These are phyloP conservation scores for Caenorhabditis briggsae DNA, from an alignment of 1,140 invertebrate species.

Conservation along the genomic window DNA sequence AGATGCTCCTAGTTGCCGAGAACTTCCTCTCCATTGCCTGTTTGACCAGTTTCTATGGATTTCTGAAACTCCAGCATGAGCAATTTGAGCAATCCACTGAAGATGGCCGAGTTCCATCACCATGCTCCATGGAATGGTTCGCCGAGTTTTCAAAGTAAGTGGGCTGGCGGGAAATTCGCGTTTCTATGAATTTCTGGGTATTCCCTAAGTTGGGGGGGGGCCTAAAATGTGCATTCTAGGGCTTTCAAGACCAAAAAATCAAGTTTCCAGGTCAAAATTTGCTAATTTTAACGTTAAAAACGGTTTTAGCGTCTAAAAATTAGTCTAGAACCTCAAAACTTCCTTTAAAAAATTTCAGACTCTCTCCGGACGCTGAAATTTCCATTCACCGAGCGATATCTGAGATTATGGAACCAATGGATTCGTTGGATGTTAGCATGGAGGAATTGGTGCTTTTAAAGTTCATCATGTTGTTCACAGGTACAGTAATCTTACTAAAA, in stretches of 20 bases:
- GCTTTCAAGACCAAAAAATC: too few relatives aligned
- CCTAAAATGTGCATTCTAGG: too few relatives aligned
- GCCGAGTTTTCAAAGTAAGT: neutral
- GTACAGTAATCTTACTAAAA: neutral
- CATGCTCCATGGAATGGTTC: constrained; percentile 32
- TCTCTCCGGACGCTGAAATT: neutral
- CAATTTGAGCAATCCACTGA: neutral
- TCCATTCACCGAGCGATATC: neutral
- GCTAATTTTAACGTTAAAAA: too few relatives aligned
- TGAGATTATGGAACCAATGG: constrained; percentile 27
- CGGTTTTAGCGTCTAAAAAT: too few relatives aligned
- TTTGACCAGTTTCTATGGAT: constrained; percentile 30
- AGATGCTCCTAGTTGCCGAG: constrained; percentile 10
- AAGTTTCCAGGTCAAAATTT: too few relatives aligned
- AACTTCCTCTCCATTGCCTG: constrained; percentile 1
- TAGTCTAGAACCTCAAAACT: too few relatives aligned
- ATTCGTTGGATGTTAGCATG: constrained; percentile 15
- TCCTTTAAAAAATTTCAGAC: neutral
- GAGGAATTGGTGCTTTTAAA: constrained; percentile 16
- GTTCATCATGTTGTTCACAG: constrained; percentile 13
- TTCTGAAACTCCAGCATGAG: constrained; percentile 12
- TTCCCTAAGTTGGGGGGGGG: too few relatives aligned
- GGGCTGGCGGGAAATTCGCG: neutral
- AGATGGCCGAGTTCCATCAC: neutral
- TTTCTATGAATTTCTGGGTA: neutral